Percentiles rank a stretch among this genome's conserved stretches.
Evolutionary conservation across 2,113 vertebrate genomes (phyloP).

Genomic region (Pseudorectes ferrugineus): DNA sequence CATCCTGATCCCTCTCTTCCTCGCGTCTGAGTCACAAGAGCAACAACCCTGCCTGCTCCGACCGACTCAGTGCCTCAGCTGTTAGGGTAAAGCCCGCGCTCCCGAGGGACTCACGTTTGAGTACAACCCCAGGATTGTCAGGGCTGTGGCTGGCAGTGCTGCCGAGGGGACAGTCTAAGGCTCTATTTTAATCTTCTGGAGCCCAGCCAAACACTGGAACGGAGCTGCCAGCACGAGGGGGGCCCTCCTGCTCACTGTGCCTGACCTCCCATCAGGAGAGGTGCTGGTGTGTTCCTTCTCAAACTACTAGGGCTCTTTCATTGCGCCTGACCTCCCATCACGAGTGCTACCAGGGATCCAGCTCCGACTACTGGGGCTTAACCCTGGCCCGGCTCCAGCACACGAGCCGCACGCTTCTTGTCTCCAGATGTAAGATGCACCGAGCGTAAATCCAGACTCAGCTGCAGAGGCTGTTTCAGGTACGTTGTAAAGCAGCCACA

Average conservation of each 20-base stretch:
- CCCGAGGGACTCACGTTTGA: constrained; percentile 51
- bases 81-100: constrained; percentile 46
- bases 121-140: constrained; percentile 66
- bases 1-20: constrained; percentile 32
- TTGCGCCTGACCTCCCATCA: constrained; percentile 64
- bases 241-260: constrained; percentile 52
- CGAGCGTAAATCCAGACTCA: not conserved
- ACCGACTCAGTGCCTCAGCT: constrained; percentile 53
- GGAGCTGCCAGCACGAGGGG: constrained; percentile 58
- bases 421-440: constrained; percentile 53
- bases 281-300: constrained; percentile 62
- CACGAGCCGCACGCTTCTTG: not conserved
- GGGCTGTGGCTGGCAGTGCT: constrained; percentile 41
- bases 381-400: constrained; percentile 26
- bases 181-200: constrained; percentile 69
- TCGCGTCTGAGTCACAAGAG: constrained; percentile 21
- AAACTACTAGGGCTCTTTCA: constrained; percentile 61
- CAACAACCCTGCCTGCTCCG: constrained; percentile 2
- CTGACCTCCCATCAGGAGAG: constrained; percentile 67
- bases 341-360: constrained; percentile 56
- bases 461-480: not conserved
- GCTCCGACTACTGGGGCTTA: constrained; percentile 34
- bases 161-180: constrained; percentile 64
- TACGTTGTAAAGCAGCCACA: not conserved
- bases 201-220: constrained; percentile 43